Conservation (phyloP, 2,888 invertebrate genomes). For the Embidobia sp. region DNA sequence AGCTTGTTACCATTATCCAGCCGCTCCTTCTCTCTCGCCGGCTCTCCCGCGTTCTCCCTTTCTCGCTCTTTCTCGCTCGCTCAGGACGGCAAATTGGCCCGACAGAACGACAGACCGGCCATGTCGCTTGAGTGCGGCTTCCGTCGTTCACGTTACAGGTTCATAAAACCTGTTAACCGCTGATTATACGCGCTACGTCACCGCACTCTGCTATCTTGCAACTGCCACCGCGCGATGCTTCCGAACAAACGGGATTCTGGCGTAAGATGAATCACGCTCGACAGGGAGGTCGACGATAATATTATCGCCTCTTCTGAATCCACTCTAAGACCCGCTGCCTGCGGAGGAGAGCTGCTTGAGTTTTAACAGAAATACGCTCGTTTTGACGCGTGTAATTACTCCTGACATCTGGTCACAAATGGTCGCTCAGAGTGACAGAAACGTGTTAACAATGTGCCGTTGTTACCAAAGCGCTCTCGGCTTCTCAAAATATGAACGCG, state of each 20-base stretch:
- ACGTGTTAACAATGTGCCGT: conserved; percentile 13
- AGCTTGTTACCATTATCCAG: conserved; percentile 67
- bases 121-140: conserved; percentile 78
- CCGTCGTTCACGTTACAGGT: conserved; percentile 80
- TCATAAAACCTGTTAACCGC: conserved; percentile 80
- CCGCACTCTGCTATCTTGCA: conserved; percentile 66
- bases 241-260: conserved; percentile 24
- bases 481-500: not conserved
- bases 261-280: not conserved
- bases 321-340: too few species aligned
- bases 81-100: conserved; percentile 69
- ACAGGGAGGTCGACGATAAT: not conserved
- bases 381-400: not conserved
- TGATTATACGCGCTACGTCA: conserved; percentile 75
- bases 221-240: conserved; percentile 39
- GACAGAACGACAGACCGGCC: conserved; percentile 67
- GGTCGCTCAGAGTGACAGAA: conserved; percentile 8
- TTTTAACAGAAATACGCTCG: conserved; percentile 5
- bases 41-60: conserved; percentile 40
- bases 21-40: conserved; percentile 58
- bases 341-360: too few species aligned
- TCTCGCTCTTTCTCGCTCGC: conserved; percentile 25
- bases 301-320: not conserved
- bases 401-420: conserved; percentile 25
- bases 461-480: not conserved